These are phyloP conservation scores for Poecile montanus DNA, from an alignment of 2,797 vertebrate species.

Conservation along the genomic window DNA sequence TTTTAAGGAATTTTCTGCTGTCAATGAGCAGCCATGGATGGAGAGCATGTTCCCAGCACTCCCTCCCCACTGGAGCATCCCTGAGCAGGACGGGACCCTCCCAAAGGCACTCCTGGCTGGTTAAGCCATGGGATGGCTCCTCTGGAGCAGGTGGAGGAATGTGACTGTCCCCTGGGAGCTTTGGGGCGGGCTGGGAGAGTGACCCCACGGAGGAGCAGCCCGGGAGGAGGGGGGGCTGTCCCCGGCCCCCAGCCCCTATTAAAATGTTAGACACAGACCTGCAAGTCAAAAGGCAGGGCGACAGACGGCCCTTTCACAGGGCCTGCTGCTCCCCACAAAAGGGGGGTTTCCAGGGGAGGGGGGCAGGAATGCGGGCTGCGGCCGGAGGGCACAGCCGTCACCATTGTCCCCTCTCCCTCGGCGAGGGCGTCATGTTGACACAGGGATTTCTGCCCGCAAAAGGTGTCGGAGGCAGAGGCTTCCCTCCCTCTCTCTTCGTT, in stretches of 20 bases:
- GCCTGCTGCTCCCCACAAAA: constrained; percentile 64
- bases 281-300: constrained; percentile 64
- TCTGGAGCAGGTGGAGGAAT: neutral
- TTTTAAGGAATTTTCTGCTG: neutral
- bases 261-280: constrained; percentile 62
- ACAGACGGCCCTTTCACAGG: constrained; percentile 65
- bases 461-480: constrained; percentile 36
- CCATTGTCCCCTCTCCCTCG: constrained; percentile 57
- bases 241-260: constrained; percentile 25
- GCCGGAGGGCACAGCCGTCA: constrained; percentile 43
- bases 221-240: neutral
- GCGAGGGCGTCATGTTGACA: constrained; percentile 63
- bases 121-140: neutral
- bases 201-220: neutral
- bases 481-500: neutral
- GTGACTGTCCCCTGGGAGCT: neutral
- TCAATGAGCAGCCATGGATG: fast-evolving
- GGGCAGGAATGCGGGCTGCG: constrained; percentile 63
- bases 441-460: constrained; percentile 44
- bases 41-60: fast-evolving
- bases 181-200: constrained; percentile 20
- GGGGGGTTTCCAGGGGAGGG: constrained; percentile 68
- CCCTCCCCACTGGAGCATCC: neutral
- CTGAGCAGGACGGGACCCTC: neutral
- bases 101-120: fast-evolving